phyloP scores from a whole-genome alignment of 37 sponge, comb jelly and placozoan species.

The Tethya wilhelma region DNA sequence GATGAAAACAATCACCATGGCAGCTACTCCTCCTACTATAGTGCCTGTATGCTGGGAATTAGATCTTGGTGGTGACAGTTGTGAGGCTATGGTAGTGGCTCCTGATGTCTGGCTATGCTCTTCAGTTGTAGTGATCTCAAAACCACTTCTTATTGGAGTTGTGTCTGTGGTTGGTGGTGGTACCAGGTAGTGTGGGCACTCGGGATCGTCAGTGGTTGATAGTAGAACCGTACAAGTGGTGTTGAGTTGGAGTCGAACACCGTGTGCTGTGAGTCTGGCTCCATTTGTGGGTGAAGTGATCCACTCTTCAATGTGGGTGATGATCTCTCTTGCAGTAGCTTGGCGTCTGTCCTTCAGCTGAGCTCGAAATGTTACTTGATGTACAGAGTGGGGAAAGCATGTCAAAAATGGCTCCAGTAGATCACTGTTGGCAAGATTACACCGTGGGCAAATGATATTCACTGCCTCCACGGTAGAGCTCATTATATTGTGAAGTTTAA shows the following conservation, averaged over 20 bases:
- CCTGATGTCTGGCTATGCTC: neutral
- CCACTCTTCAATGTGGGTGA: neutral
- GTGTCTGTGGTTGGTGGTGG: neutral
- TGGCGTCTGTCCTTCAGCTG: neutral
- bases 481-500: neutral
- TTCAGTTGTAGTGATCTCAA: neutral
- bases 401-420: neutral
- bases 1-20: neutral
- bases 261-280: neutral
- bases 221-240: neutral
- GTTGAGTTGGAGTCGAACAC: neutral
- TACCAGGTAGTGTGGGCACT: neutral
- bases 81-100: neutral
- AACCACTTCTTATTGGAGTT: neutral
- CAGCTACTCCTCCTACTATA: neutral
- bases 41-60: neutral
- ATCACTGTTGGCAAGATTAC: neutral
- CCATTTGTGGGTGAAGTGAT: neutral
- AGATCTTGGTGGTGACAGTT: neutral
- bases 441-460: neutral
- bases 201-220: neutral
- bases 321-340: neutral
- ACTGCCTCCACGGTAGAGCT: neutral
- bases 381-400: neutral
- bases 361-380: neutral